These are phyloP conservation scores for Phalacrocorax carbo DNA, from an alignment of 2,113 vertebrate genomes.

Conservation along the genomic window DNA sequence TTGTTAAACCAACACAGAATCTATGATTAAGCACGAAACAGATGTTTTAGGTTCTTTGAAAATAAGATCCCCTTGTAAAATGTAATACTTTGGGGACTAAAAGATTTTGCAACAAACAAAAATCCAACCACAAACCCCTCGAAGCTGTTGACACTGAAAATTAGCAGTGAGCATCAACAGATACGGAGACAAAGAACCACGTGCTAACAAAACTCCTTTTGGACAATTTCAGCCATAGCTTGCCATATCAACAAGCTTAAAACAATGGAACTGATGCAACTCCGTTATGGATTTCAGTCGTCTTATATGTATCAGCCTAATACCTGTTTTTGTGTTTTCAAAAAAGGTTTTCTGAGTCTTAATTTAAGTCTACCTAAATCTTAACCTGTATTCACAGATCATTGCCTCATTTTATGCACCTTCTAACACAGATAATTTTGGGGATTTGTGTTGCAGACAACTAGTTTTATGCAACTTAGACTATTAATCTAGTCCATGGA, in stretches of 20 bases:
- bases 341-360: not conserved
- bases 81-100: not conserved
- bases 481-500: not conserved
- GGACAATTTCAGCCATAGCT: slow-evolving; percentile 18
- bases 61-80: not conserved
- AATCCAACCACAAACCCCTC: not conserved
- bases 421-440: not conserved
- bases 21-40: not conserved
- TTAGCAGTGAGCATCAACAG: not conserved
- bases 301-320: not conserved
- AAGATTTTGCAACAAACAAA: not conserved
- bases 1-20: not conserved
- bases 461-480: not conserved
- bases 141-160: not conserved
- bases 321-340: not conserved
- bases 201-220: not conserved
- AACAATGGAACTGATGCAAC: not conserved
- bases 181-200: not conserved
- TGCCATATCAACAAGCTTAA: slow-evolving; percentile 29
- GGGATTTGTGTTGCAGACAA: not conserved
- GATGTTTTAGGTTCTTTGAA: not conserved
- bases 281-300: not conserved
- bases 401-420: not conserved
- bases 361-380: not conserved
- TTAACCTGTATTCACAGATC: not conserved